phyloP scores from a whole-genome alignment of 2,888 invertebrate species.

The Caenorhabditis parvicauda region DNA sequence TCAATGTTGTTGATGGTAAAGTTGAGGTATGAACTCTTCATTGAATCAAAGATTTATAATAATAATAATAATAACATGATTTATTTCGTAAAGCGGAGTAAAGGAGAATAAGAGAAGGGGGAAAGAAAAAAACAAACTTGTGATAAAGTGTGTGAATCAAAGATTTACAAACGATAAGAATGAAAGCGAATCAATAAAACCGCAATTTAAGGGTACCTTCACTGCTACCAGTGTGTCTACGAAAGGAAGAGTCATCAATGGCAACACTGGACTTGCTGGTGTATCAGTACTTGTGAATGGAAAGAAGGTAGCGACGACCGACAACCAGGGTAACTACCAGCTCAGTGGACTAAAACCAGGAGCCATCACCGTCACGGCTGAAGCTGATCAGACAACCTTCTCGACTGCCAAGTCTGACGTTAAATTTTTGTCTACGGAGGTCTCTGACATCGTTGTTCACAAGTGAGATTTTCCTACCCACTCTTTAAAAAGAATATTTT shows the following conservation, averaged over 20 bases:
- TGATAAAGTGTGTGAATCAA: too few species aligned
- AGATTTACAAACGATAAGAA: too few species aligned
- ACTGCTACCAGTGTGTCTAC: constrained; percentile 31
- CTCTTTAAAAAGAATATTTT: neutral
- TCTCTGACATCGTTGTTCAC: constrained; percentile 34
- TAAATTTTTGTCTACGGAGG: constrained; percentile 20
- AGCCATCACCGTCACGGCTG: constrained; percentile 21
- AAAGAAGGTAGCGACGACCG: constrained; percentile 21
- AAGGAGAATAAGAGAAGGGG: too few species aligned
- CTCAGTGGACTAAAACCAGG: constrained; percentile 22
- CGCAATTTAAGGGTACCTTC: constrained; percentile 21
- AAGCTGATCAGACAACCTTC: constrained; percentile 25
- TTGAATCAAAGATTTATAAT: neutral
- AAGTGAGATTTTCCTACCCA: constrained; percentile 15
- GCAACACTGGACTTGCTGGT: constrained; percentile 11
- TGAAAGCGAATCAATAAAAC: too few species aligned
- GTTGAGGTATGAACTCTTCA: neutral
- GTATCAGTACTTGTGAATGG: constrained; percentile 36
- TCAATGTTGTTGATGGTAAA: constrained; percentile 4
- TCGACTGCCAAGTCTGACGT: constrained; percentile 10
- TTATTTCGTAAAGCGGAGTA: too few species aligned
- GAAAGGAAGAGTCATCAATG: constrained; percentile 19
- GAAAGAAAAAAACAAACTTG: too few species aligned
- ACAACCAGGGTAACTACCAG: constrained; percentile 22
- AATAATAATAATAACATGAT: too few species aligned